phyloP scores from a whole-genome alignment of 2,888 invertebrate species.

The Lepetodrilus schrolli region DNA sequence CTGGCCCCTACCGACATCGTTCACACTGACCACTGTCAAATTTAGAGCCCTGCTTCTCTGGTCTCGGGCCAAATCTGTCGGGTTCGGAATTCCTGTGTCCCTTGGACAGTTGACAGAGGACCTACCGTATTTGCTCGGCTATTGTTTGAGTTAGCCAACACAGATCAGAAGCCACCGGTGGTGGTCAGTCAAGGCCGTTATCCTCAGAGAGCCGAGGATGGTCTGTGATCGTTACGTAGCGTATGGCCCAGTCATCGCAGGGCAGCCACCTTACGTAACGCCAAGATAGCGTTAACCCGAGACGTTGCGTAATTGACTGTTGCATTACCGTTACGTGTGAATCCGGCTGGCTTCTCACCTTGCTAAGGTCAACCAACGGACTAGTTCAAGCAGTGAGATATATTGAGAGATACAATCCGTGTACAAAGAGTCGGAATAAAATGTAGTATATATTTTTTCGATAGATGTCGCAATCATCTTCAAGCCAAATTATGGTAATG shows the following conservation, averaged over 20 bases:
- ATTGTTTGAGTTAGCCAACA: slow-evolving; percentile 8
- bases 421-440: too few relatives aligned
- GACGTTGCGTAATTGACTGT: neutral
- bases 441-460: too few relatives aligned
- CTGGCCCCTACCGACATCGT: neutral
- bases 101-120: neutral
- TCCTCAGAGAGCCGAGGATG: neutral
- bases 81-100: neutral
- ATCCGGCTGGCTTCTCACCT: neutral
- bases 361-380: neutral
- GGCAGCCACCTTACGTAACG: neutral
- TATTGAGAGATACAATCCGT: too few relatives aligned
- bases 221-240: neutral
- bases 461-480: too few relatives aligned
- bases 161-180: neutral
- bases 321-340: neutral
- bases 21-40: neutral
- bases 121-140: neutral
- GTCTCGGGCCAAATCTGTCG: neutral
- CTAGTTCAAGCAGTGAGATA: too few relatives aligned
- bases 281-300: neutral
- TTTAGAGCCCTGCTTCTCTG: neutral
- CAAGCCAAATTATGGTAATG: too few relatives aligned
- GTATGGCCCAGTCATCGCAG: neutral
- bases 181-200: neutral